Evolutionary conservation across 2,113 vertebrate species (phyloP).

Genomic region (Vanacampus margaritifer): DNA sequence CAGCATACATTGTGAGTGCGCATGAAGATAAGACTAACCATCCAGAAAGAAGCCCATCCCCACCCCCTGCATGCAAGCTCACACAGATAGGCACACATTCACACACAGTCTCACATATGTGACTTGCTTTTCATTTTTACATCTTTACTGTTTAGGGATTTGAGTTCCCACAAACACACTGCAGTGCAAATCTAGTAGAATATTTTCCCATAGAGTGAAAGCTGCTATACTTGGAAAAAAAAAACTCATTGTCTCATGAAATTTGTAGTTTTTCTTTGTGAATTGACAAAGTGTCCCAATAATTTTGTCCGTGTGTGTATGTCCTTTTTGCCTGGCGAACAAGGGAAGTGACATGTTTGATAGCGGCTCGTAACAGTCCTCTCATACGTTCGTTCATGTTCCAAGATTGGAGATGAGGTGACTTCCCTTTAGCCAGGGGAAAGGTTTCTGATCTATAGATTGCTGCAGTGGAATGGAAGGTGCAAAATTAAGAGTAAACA

Average conservation of each 20-base stretch:
- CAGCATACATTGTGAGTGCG: constrained; percentile 44
- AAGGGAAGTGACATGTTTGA: constrained; percentile 56
- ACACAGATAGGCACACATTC: constrained; percentile 18
- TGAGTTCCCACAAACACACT: not conserved
- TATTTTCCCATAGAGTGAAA: not conserved
- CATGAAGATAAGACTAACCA: constrained; percentile 52
- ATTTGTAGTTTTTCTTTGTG: not conserved
- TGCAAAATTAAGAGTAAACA: constrained; percentile 21
- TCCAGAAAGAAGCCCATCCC: constrained; percentile 43
- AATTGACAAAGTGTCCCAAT: not conserved
- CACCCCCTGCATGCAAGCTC: constrained; percentile 11
- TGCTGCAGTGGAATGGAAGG: constrained; percentile 23
- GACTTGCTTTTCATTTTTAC: not conserved
- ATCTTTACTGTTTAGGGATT: not conserved
- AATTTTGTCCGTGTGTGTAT: not conserved
- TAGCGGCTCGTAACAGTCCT: constrained; percentile 52
- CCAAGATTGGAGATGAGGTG: not conserved
- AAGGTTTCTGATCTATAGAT: constrained; percentile 19
- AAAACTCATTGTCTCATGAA: not conserved
- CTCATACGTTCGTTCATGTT: constrained; percentile 49
- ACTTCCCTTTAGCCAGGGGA: constrained; percentile 49
- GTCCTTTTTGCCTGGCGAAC: constrained; percentile 24
- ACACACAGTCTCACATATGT: not conserved
- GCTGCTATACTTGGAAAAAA: not conserved
- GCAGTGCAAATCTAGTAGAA: not conserved